Conservation (phyloP, 64 coral and sea anemone genomes). For the Montipora cactus region DNA sequence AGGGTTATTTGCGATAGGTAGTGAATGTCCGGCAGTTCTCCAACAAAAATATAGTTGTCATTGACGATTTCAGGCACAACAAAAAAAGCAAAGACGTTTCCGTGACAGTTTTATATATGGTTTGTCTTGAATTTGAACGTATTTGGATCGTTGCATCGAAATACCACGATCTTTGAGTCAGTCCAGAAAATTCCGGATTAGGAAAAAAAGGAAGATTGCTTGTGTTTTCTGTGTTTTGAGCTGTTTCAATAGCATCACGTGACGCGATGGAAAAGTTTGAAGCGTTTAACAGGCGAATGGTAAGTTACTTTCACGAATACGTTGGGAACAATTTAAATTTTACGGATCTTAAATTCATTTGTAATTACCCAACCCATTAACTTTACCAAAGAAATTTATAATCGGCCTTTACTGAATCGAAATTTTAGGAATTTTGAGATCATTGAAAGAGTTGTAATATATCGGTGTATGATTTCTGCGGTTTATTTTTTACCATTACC, state of each 20-base stretch:
- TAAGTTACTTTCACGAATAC: not conserved
- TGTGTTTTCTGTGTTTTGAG: not conserved
- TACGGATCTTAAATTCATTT: not conserved
- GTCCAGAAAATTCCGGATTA: not conserved
- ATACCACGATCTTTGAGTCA: not conserved
- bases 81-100: not conserved
- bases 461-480: not conserved
- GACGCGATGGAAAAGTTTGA: slow-evolving; percentile 21
- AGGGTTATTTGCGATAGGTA: not conserved
- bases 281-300: not conserved
- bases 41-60: not conserved
- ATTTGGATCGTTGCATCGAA: not conserved
- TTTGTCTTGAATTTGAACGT: not conserved
- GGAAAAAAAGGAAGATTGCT: not conserved
- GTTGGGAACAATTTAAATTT: not conserved
- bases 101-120: not conserved
- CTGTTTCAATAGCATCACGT: not conserved
- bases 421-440: not conserved
- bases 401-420: no score
- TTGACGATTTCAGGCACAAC: not conserved
- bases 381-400: no score
- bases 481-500: not conserved
- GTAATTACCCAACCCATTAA: not conserved
- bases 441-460: not conserved
- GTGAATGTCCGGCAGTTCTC: not conserved